A percentile compares a stretch with the other conserved stretches of the same genome.
These are phyloP conservation scores for Parnassius apollo DNA, from an alignment of 2,888 invertebrate species.

Conservation along the genomic window DNA sequence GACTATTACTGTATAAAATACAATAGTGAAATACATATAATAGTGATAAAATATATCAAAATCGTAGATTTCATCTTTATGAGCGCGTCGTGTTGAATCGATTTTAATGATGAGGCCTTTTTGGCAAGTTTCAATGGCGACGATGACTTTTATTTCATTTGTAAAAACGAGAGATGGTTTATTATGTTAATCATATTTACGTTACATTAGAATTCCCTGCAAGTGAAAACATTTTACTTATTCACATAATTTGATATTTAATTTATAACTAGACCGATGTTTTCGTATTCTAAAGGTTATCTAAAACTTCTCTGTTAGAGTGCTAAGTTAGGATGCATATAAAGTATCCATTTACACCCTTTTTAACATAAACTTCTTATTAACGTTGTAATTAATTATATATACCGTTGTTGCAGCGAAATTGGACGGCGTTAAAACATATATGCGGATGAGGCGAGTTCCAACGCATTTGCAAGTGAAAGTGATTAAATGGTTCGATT, in stretches of 20 bases:
- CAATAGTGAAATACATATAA: not conserved
- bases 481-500: slow-evolving; percentile 99
- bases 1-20: too few species aligned
- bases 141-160: not conserved
- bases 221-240: too few species aligned
- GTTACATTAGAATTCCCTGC: too few species aligned
- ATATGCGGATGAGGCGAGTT: slow-evolving; percentile 98
- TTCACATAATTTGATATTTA: too few species aligned
- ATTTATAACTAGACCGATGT: too few species aligned
- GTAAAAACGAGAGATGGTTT: too few species aligned
- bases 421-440: slow-evolving; percentile 98
- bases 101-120: slow-evolving; percentile 18
- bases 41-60: slow-evolving; percentile 19
- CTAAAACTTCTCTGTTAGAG: too few species aligned
- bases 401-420: slow-evolving; percentile 88
- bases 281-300: too few species aligned
- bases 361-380: too few species aligned
- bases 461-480: slow-evolving; percentile 97
- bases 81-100: slow-evolving; percentile 15
- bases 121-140: not conserved
- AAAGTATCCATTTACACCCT: too few species aligned
- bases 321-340: too few species aligned
- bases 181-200: too few species aligned
- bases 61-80: slow-evolving; percentile 18
- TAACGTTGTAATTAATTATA: not conserved